phyloP scores from a whole-genome alignment of 2,113 vertebrate species.

The Cettia cetti region DNA sequence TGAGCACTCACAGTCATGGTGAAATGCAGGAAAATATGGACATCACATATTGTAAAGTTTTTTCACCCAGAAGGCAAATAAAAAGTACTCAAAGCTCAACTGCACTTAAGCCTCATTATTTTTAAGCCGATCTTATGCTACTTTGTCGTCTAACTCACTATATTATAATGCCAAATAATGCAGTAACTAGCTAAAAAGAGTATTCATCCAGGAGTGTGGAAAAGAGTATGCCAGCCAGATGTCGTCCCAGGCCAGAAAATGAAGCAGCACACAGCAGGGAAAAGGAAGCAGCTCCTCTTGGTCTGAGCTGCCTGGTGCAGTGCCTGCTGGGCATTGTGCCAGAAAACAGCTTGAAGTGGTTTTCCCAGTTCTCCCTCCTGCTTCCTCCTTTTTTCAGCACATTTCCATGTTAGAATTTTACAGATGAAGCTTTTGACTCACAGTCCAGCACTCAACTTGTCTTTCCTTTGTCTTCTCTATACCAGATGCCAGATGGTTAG shows the following conservation, averaged over 20 bases:
- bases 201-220: neutral
- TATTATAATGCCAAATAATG: neutral
- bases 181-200: neutral
- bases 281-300: neutral
- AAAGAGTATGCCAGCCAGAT: constrained; percentile 35
- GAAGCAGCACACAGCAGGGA: neutral
- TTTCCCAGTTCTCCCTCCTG: neutral
- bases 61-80: neutral
- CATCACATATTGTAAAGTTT: neutral
- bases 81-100: neutral
- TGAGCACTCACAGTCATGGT: neutral
- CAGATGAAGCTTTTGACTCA: neutral
- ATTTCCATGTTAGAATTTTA: neutral
- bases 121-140: neutral
- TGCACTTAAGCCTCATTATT: neutral
- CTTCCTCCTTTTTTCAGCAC: neutral
- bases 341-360: neutral
- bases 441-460: neutral
- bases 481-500: neutral
- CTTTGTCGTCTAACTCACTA: neutral
- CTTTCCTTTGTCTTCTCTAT: neutral
- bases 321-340: neutral
- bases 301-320: neutral
- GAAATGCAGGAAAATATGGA: neutral
- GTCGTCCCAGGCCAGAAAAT: constrained; percentile 43